Base-by-base conservation (phyloP, 2,797 vertebrate genomes). In the Sebastes reedi region DNA sequence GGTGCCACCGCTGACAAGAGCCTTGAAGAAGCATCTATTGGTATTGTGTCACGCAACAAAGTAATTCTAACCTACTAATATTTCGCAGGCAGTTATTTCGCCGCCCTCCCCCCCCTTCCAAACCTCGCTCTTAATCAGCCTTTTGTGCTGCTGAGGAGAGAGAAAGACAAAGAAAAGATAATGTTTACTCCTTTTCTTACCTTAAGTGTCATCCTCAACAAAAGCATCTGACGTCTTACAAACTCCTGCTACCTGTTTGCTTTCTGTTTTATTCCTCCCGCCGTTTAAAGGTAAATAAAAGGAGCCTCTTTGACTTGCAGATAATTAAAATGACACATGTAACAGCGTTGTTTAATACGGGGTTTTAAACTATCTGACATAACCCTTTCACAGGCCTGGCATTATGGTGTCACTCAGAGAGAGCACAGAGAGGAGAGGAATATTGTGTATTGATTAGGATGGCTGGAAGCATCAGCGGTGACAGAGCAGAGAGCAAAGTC, bases 271-370 rank as follows among this genome's bases (percentile, higher is more conserved):
- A 16, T 27, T 20, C 67, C 54, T 67, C 67, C 55, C 67, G 5
- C 70, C 74, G 5, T 91, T 89, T 83, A 84, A 50, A 91, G 90
- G 93, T 93, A 92, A 95, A 95, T 92, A 93, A 97, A 97, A 92
- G 91, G 88, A 85, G 86, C 91, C 90, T 91, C 93, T 95, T 94
- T 93, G 88, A 95, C 95, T 97, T 94, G 93, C 93, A 90, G 96
- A 97, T 97, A 97, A 98, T 98, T 97, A 98, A 96, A 93, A 94
- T 98, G 97, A 97, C 97, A 97, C 83, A 79, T 85, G 94, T 96
- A 97, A 96, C 95, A 95, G 94, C 92, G 90, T 95, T 95, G 95
- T 96, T 96, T 97, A 97, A 97, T 97, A 96, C 94, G 91, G 93
- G 96, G 94, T 96, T 96, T 97, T 95, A 94, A 95, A 94, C 93